Conservation (phyloP, 2,797 vertebrate genomes). For the Pseudocheirus occidentalis region DNA sequence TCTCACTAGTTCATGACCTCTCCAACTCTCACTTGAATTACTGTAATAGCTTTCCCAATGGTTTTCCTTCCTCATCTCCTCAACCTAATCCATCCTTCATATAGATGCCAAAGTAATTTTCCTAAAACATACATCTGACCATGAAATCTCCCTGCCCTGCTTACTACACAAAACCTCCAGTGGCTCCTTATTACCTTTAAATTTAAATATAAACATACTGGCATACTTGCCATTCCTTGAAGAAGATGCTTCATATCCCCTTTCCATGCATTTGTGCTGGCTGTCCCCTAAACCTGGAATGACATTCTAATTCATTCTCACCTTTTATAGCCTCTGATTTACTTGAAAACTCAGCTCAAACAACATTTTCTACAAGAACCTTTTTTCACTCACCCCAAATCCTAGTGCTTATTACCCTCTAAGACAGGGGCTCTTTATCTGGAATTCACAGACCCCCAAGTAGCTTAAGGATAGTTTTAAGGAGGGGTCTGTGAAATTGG, state of each 20-base stretch:
- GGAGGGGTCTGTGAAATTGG: neutral
- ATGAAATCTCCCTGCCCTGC: neutral
- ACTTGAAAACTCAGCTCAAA: neutral
- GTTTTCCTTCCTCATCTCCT: neutral
- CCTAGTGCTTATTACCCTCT: neutral
- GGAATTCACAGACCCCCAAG: neutral
- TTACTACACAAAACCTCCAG: neutral
- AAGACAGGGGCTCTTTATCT: neutral
- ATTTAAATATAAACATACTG: neutral
- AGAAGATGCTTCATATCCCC: neutral
- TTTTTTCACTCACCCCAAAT: neutral
- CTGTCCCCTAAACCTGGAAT: neutral
- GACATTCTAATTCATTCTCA: neutral
- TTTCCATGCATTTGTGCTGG: neutral
- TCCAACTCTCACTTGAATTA: neutral
- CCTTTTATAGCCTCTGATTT: neutral
- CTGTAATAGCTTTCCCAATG: neutral
- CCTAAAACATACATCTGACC: neutral
- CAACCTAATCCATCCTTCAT: neutral
- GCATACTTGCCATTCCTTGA: neutral
- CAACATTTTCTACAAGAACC: neutral
- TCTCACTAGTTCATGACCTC: neutral
- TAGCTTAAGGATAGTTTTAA: neutral
- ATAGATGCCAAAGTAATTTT: neutral
- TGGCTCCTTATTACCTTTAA: neutral